phyloP scores from a whole-genome alignment of 2,888 invertebrate species.

The Polietes domitor region DNA sequence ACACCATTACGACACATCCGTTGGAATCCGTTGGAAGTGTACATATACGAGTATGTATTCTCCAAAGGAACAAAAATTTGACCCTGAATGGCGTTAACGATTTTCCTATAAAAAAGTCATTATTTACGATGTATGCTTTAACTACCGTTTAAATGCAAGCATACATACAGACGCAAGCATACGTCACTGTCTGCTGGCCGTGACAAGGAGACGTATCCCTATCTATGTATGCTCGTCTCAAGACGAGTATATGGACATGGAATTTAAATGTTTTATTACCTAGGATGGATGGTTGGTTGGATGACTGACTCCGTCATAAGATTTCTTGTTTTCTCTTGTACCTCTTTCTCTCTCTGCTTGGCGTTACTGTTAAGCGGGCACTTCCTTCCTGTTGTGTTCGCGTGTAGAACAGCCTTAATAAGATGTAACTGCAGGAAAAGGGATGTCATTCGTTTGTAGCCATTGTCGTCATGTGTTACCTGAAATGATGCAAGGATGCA shows the following conservation, averaged over 20 bases:
- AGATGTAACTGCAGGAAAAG: conserved; percentile 39
- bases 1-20: conserved; percentile 8
- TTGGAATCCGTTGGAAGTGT: not conserved
- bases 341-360: conserved; percentile 70
- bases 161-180: not conserved
- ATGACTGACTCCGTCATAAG: conserved; percentile 22
- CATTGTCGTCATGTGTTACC: conserved; percentile 1
- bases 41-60: not conserved
- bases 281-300: not conserved
- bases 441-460: conserved; percentile 25
- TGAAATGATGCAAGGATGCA: conserved; percentile 38
- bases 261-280: conserved; percentile 52
- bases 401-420: conserved; percentile 28
- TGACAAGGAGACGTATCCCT: not conserved
- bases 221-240: not conserved
- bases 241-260: conserved; percentile 19
- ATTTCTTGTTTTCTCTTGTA: conserved; percentile 56
- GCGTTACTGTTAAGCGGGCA: conserved; percentile 68
- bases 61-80: conserved; percentile 34
- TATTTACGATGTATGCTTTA: conserved; percentile 63
- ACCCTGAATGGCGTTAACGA: conserved; percentile 63
- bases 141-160: conserved; percentile 61
- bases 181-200: not conserved
- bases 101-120: conserved; percentile 48
- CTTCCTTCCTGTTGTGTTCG: conserved; percentile 59